Conservation (phyloP, 37 sponge, comb jelly and placozoan species). For the Halisarca cf. caerulea region DNA sequence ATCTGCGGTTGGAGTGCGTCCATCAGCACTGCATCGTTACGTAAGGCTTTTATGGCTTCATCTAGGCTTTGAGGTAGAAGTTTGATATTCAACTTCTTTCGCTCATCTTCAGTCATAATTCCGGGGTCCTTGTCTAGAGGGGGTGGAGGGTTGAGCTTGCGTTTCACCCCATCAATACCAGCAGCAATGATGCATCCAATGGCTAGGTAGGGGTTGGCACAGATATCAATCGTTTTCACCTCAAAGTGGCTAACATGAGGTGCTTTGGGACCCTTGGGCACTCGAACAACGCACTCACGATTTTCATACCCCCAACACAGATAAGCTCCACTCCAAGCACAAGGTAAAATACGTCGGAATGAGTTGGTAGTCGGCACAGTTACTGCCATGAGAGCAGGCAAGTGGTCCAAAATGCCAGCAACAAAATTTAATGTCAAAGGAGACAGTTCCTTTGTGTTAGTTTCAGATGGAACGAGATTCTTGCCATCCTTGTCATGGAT, state of each 20-base stretch:
- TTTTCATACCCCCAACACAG: slow-evolving; percentile 43
- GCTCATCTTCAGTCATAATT: slow-evolving; percentile 33
- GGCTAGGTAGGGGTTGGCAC: slow-evolving; percentile 50
- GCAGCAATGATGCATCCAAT: slow-evolving; percentile 44
- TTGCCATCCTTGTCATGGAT: slow-evolving; percentile 18
- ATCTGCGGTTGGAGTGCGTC: slow-evolving; percentile 12
- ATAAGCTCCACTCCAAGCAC: slow-evolving; percentile 46
- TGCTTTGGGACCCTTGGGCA: slow-evolving; percentile 1
- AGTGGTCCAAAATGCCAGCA: slow-evolving; percentile 47
- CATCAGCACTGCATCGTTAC: neutral
- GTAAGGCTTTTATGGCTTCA: slow-evolving; percentile 20
- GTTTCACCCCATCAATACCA: slow-evolving; percentile 51
- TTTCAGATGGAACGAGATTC: slow-evolving; percentile 22
- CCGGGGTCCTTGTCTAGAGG: slow-evolving; percentile 28
- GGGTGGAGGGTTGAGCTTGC: slow-evolving; percentile 28
- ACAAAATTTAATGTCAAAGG: slow-evolving; percentile 33
- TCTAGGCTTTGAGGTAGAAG: slow-evolving; percentile 20
- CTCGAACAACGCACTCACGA: slow-evolving; percentile 38
- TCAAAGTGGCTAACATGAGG: slow-evolving; percentile 49
- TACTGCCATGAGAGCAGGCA: slow-evolving; percentile 39
- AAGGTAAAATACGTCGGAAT: slow-evolving; percentile 34
- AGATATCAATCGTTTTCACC: slow-evolving; percentile 33
- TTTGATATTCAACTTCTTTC: slow-evolving; percentile 6
- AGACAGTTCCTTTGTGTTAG: slow-evolving; percentile 20
- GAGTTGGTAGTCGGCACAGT: slow-evolving; percentile 46